Evolutionary conservation across 2,888 invertebrate species (phyloP).

Genomic region (Teleiodes luculella): DNA sequence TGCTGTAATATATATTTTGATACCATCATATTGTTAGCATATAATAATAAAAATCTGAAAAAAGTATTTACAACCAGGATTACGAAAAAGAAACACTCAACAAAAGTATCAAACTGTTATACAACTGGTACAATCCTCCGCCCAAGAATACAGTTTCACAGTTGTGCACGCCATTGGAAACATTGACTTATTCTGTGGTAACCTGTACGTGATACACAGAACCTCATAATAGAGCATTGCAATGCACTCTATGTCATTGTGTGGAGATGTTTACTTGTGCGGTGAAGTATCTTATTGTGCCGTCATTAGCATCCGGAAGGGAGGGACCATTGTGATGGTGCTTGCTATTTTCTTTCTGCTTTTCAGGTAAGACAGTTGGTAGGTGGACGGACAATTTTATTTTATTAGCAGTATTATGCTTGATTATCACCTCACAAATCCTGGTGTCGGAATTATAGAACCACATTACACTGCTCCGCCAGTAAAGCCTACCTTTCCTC

Average conservation of each 20-base stretch:
- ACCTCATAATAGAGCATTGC: neutral
- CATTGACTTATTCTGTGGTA: neutral
- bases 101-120: conserved; percentile 1
- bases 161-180: neutral
- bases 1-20: no score
- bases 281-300: conserved; percentile 2
- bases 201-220: neutral
- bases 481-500: no score
- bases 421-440: no score
- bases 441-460: no score
- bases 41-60: no score
- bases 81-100: neutral
- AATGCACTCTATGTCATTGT: neutral
- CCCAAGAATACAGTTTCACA: neutral
- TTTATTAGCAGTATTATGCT: no score
- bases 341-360: neutral
- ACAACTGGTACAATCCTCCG: neutral
- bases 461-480: no score
- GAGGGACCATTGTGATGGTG: neutral
- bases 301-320: conserved; percentile 7
- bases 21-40: no score
- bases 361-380: no score
- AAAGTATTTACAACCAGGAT: no score
- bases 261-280: neutral
- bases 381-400: no score